Evolutionary conservation across 2,888 invertebrate species (phyloP).

Genomic region (Molanna angustata): DNA sequence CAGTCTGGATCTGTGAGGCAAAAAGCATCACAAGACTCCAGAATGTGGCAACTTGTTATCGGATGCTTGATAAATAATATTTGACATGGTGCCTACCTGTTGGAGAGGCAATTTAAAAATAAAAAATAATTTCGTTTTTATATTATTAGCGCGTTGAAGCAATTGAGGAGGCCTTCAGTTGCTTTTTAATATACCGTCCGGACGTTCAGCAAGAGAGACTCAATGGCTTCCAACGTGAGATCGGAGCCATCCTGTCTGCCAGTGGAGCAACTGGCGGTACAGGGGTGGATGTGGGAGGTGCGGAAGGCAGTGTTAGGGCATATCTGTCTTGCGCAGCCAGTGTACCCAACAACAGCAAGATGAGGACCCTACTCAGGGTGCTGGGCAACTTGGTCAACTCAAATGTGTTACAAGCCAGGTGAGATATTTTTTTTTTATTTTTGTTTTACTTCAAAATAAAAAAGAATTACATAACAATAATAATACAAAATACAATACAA

Average conservation of each 20-base stretch:
- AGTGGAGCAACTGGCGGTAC: constrained; percentile 67
- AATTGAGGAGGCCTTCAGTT: constrained; percentile 87
- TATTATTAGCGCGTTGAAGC: constrained; percentile 70
- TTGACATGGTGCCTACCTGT: too few relatives aligned
- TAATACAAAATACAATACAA: too few relatives aligned
- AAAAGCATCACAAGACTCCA: too few relatives aligned
- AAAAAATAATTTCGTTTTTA: too few relatives aligned
- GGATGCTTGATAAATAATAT: too few relatives aligned
- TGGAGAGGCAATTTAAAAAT: too few relatives aligned
- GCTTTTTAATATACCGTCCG: constrained; percentile 76
- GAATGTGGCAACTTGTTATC: too few relatives aligned
- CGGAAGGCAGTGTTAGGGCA: constrained; percentile 72
- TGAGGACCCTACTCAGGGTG: constrained; percentile 72
- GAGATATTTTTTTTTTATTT: too few relatives aligned
- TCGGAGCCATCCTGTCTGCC: constrained; percentile 65
- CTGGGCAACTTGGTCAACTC: constrained; percentile 72
- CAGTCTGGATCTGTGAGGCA: too few relatives aligned
- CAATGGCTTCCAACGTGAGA: constrained; percentile 64
- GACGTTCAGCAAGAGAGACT: constrained; percentile 68
- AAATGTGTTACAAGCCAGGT: constrained; percentile 75
- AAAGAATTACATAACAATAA: too few relatives aligned
- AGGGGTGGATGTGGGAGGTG: too few relatives aligned
- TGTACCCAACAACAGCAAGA: constrained; percentile 70
- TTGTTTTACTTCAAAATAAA: too few relatives aligned
- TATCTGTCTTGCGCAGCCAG: constrained; percentile 71